Base-by-base conservation (phyloP, 64 coral and sea anemone species). In the Dendronephthya gigantea region DNA sequence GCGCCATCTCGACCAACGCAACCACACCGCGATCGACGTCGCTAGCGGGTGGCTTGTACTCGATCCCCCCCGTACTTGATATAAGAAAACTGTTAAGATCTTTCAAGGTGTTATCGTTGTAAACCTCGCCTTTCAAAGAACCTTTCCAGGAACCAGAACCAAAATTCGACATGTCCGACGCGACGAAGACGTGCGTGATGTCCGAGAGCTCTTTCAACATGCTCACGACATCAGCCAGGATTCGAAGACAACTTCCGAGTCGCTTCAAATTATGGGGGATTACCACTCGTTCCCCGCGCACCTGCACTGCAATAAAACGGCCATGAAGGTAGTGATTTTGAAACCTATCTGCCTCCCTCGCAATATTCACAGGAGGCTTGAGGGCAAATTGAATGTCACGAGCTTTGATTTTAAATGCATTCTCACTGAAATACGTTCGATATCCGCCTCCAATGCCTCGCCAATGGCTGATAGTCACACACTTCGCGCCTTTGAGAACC, bases 391-490 rank as follows among this genome's bases (percentile, higher is more conserved):
- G 72, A 79, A 79, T 33, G 8, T 79, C 72, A 28, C 72, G 32
- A 15, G 72, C 16, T 39, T 34, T 36, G 15, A 39, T 79, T 79
- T 79, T 79, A 33, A 79, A 34, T 36, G 19, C 7, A 39, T 29
- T 79, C 14, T 34, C 72, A 79, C 6, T 79, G 17, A 79, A 79
- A 79, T 79, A 79, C 9, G 72, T 79, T 36, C 72, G 72, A 79
- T 17, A 39, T 2, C 72, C 72, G 0, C 72, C 72, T 0, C 72
- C 72, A 79, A 79, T 39, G 11, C 72, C 72, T 36, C 32, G 30
- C 72, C 72, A 79, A 29, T 9, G 4, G 14, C 30, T 19, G 36
- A 79, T 79, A 33, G 32, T 39, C 32, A 79, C 19, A 79, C 72
- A 79, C 29, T 79, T 79, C 14, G 36, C 36, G 30, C 72, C 72